Conservation (phyloP, 2,888 invertebrate species). For the Coenonympha arcania region DNA sequence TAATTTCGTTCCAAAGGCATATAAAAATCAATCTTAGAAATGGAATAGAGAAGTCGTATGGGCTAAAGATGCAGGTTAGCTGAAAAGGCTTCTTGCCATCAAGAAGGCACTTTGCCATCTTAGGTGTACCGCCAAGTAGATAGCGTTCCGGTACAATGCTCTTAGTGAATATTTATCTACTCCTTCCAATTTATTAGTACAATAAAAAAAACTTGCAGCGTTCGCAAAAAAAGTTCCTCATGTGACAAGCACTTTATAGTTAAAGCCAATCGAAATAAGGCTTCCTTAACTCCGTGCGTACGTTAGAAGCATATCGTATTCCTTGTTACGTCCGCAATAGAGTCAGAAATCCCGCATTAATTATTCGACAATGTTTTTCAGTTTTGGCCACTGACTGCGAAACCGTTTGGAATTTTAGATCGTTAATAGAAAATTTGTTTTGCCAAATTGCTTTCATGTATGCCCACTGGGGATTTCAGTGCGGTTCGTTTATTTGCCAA, state of each 20-base stretch:
- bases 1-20: too few species aligned
- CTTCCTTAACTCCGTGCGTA: constrained; percentile 28
- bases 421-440: constrained; percentile 15
- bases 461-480: constrained; percentile 2
- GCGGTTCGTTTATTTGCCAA: constrained; percentile 3
- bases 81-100: too few species aligned
- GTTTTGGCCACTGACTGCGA: constrained; percentile 14
- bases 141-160: too few species aligned
- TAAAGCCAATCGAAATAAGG: constrained; percentile 27
- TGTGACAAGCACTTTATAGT: constrained; percentile 19
- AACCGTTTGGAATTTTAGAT: constrained; percentile 12
- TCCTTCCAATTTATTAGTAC: too few species aligned
- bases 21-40: too few species aligned
- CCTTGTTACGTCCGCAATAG: constrained; percentile 25
- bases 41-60: too few species aligned
- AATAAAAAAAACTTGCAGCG: not conserved
- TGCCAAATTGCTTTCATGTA: constrained; percentile 13
- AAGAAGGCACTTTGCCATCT: too few species aligned
- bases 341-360: constrained; percentile 20
- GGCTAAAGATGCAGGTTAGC: too few species aligned
- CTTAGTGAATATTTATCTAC: too few species aligned
- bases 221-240: not conserved
- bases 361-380: constrained; percentile 21
- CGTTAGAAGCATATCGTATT: constrained; percentile 30
- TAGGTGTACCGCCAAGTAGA: too few species aligned